phyloP scores from a whole-genome alignment of 2,113 vertebrate genomes.

The Mustelus asterias region DNA sequence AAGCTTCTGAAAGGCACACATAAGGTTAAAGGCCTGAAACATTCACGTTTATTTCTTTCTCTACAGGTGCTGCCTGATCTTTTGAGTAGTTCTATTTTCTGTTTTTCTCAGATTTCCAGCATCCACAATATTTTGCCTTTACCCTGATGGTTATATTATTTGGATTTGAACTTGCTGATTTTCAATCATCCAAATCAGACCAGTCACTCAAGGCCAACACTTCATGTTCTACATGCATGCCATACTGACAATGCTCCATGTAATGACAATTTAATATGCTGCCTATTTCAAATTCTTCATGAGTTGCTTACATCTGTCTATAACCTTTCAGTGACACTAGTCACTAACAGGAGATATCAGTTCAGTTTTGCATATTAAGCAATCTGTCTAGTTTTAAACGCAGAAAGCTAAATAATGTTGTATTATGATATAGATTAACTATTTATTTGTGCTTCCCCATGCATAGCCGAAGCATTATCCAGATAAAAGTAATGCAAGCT shows the following conservation, averaged over 20 bases:
- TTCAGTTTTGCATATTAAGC: background rate
- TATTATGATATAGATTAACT: background rate
- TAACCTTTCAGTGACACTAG: background rate
- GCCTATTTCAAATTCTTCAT: background rate
- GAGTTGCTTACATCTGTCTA: background rate
- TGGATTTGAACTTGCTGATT: background rate
- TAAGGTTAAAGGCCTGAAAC: background rate
- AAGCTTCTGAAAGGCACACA: background rate
- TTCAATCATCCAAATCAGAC: background rate
- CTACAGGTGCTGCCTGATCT: background rate
- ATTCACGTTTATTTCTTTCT: too few species aligned
- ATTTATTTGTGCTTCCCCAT: background rate
- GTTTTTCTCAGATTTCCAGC: background rate
- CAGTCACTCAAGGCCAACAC: background rate
- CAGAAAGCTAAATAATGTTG: background rate
- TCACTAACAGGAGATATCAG: too few species aligned
- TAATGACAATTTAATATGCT: background rate
- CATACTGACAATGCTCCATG: background rate
- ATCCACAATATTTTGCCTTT: background rate
- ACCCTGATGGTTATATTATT: background rate
- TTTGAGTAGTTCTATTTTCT: background rate
- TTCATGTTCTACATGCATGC: background rate
- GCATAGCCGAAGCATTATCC: background rate
- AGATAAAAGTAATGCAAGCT: background rate
- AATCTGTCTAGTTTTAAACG: background rate